Percentiles rank a stretch among this genome's conserved stretches.
phyloP scores from a whole-genome alignment of 2,113 vertebrate genomes.

The Pandion haliaetus region DNA sequence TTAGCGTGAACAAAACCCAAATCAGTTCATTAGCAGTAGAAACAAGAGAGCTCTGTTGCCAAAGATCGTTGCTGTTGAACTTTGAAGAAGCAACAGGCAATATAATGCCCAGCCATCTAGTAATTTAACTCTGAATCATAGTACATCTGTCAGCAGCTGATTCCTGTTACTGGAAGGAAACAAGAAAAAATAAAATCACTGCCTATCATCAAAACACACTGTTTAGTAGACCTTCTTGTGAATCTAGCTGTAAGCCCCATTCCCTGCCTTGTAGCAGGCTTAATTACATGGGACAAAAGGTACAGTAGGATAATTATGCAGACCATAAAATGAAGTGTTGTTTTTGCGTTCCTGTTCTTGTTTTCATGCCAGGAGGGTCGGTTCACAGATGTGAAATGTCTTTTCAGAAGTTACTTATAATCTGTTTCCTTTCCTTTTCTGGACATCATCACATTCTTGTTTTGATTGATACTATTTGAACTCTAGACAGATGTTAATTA shows the following conservation, averaged over 20 bases:
- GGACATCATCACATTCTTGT: background rate
- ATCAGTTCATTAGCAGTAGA: background rate
- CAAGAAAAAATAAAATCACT: background rate
- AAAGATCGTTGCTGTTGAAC: background rate
- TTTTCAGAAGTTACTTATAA: background rate
- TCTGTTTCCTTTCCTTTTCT: background rate
- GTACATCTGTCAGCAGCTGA: background rate
- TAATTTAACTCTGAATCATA: background rate
- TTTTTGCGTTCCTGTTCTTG: background rate
- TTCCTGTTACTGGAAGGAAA: background rate
- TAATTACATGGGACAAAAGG: background rate
- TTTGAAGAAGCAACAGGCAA: background rate
- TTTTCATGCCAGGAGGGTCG: background rate
- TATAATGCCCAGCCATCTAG: background rate
- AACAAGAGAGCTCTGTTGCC: background rate
- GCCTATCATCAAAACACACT: background rate
- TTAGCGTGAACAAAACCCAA: background rate
- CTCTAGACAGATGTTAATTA: background rate
- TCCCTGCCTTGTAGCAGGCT: background rate
- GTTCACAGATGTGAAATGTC: background rate
- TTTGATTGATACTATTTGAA: background rate
- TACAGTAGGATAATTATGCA: background rate
- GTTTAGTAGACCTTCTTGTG: background rate
- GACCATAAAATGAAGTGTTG: slow-evolving; percentile 27
- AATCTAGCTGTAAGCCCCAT: background rate